phyloP scores from a whole-genome alignment of 2,113 vertebrate genomes.

The Cricetomys ansorgei region DNA sequence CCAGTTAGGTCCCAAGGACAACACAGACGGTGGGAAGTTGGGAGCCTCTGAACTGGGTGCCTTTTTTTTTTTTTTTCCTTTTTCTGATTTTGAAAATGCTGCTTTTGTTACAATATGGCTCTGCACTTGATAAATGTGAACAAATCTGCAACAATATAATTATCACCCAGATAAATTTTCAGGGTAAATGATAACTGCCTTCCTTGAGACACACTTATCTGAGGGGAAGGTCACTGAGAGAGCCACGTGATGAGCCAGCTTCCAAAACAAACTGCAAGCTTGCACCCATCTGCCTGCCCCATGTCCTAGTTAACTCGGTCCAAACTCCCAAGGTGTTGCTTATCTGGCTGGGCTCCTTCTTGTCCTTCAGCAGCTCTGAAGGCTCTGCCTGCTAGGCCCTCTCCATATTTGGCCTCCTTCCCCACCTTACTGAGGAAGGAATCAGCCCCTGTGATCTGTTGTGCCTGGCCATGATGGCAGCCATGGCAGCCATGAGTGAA shows the following conservation, averaged over 20 bases:
- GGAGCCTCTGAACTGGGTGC: neutral
- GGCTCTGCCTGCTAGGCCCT: neutral
- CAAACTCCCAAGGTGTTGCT: neutral
- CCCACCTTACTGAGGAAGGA: neutral
- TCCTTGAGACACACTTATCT: neutral
- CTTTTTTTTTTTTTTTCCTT: too few species aligned
- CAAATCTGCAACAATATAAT: neutral
- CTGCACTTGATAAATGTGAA: neutral
- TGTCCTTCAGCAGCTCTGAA: neutral
- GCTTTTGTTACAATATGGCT: neutral
- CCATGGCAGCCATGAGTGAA: neutral
- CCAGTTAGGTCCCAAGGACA: neutral
- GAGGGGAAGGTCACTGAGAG: neutral
- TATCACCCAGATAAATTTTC: neutral
- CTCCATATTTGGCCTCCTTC: neutral
- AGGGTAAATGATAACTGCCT: neutral
- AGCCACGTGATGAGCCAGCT: neutral
- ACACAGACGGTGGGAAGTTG: accelerated
- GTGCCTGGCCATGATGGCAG: neutral
- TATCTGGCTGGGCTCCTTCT: neutral
- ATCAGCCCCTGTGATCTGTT: neutral
- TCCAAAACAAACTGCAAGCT: neutral
- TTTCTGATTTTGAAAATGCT: neutral
- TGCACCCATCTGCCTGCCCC: neutral
- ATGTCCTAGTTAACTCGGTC: neutral